Base-by-base conservation (phyloP, 2,888 invertebrate species). In the Patella depressa region DNA sequence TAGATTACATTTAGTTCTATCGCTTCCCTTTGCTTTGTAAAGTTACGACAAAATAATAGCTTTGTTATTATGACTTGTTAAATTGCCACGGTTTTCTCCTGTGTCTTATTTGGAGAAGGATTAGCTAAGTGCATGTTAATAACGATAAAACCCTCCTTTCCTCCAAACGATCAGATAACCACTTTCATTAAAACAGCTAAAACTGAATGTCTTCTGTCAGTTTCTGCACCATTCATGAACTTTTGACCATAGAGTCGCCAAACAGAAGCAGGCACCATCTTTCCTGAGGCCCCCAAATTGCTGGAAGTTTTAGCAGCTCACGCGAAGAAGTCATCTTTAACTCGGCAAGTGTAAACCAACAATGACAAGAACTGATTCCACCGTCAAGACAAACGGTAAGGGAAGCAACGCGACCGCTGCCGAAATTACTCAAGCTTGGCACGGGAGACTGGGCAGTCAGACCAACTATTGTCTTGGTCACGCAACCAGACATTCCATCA, bases 301-400 rank as follows among this genome's bases (percentile, higher is more conserved):
- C 19, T 65, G 65, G 15, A 19, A 24, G 24, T 65, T 12, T 24
- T 11, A 65, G 19, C 12, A 65, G 14, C 34, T 65, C 81, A 81
- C 81, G 81, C 81, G 29, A 81, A 57, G 53, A 55, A 29, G 71
- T 34, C 81, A 81, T 81, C 76, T 74, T 54, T 81, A 74, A 71
- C 76, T 17, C 59, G 71, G 59, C 29, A 74, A 74, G 81, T 79
- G 81, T 78, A 73, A 81, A 79, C 72, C 69, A 73, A 69, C 74
- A 71, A 72, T 81, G 81, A 77, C 79, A 74, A 55, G 55, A 53
- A 54, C 54, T 54, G 76, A 76, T 76, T 71, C 55, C 59, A 72
- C 71, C 55, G 76, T 55, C 76, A 71, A 65, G 24, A 24, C 19
- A 24, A 65, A 24, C 65, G 24, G 65, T 65, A 24, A 19, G 65